Base-by-base conservation (phyloP, 53 echinoderm and acorn worm species). In the Stichopus horrens region DNA sequence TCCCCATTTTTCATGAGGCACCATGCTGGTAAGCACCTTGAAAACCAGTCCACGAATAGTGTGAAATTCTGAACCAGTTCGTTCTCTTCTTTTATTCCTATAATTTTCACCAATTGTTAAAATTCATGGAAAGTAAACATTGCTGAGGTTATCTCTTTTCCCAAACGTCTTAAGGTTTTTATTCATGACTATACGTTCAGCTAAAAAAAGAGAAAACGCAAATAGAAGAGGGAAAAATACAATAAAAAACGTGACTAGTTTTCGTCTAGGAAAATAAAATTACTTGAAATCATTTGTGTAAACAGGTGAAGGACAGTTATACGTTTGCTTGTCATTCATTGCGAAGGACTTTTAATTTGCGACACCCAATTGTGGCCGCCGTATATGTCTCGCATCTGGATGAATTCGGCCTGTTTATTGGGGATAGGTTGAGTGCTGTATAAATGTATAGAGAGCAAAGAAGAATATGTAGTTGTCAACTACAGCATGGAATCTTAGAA, bases 1-100 rank as follows among this genome's bases (percentile, higher is more conserved):
- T 71, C 21, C 56, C 13, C 5, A 16, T 56, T 71, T 5, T 80
- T 81, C 18, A 8, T 55, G 81, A 81, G 81, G 53, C 81, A 81
- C 81, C 81, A 81, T 81, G 81, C 81, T 81, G 81, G 55, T 37
- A 19, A 21, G 56, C 22, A 81, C 81, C 81, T 81, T 81, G 81
- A 81, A 81, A 52, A 54, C 81, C 56, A 58, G 56, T 81, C 58
- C 21, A 56, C 13, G 7, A 56, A n/a, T 56, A 81, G 81, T 79
- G 79, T 81, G 81, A 81, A 55, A 81, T 9, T 81, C 58, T 7
- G 20, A 9, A 56, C 81, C 58, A 58, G 4, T 57, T 13, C 14
- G 20, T 56, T 57, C 21, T 53, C 22, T 21, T 23, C 58, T 56
- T n/a, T 37, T 21, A n/a, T 81, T 7, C 8, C 56, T 57, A 81